These are phyloP conservation scores for Accipiter virgatus DNA, from an alignment of 2,113 vertebrate genomes.

Conservation along the genomic window DNA sequence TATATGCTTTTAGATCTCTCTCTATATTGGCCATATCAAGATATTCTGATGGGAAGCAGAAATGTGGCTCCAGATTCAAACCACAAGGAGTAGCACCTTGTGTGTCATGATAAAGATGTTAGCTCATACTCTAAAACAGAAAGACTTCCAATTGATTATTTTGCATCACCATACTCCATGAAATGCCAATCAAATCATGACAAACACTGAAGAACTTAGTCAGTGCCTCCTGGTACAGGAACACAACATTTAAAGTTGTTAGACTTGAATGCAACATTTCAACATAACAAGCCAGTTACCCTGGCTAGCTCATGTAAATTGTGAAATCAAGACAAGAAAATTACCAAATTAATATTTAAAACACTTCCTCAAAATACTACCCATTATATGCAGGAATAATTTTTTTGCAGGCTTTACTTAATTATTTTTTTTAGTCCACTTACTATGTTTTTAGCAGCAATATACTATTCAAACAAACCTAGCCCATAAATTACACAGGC, in stretches of 20 bases:
- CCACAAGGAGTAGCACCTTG: background rate
- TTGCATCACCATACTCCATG: background rate
- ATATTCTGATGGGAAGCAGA: background rate
- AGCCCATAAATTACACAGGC: background rate
- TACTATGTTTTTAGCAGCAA: background rate
- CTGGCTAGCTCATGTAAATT: background rate
- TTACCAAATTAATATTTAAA: background rate
- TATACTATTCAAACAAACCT: background rate
- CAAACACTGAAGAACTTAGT: background rate
- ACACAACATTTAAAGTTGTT: background rate
- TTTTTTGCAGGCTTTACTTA: background rate
- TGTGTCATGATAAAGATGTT: background rate
- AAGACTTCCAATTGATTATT: background rate
- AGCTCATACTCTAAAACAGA: background rate
- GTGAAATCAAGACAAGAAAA: background rate
- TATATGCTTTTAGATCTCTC: background rate
- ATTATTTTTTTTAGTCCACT: background rate
- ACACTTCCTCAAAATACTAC: background rate
- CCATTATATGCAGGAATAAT: background rate
- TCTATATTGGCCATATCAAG: background rate
- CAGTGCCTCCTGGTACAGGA: background rate
- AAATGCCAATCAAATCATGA: background rate
- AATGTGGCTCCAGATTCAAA: background rate
- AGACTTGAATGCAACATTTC: background rate
- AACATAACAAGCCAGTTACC: background rate